These are phyloP conservation scores for Lucilia sericata DNA, from an alignment of 1,140 invertebrate genomes.

Conservation along the genomic window DNA sequence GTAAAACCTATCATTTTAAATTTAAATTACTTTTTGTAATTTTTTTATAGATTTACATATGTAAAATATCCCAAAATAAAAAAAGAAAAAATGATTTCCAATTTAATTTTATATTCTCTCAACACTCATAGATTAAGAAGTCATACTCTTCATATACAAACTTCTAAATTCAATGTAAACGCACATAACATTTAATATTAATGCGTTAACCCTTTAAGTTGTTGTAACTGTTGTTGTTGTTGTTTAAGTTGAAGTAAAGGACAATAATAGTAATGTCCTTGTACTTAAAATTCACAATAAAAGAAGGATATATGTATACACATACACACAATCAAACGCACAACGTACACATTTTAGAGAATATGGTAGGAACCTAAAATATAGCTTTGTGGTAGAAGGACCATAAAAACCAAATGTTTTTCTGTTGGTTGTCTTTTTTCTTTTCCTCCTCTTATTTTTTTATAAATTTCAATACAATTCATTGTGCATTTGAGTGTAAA, in stretches of 20 bases:
- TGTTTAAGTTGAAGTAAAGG: neutral
- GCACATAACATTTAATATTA: conserved; percentile 9
- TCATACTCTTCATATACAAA: neutral
- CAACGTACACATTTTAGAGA: too few species aligned
- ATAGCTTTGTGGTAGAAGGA: neutral
- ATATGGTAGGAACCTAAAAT: neutral
- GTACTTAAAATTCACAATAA: conserved; percentile 5
- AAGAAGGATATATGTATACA: neutral
- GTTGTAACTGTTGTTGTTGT: neutral
- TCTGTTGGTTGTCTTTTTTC: neutral
- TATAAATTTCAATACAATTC: conserved; percentile 1
- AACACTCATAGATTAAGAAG: neutral
- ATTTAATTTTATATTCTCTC: conserved; percentile 1
- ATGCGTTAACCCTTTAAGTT: neutral
- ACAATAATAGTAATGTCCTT: conserved; percentile 12
- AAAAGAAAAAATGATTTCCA: neutral
- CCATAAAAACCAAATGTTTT: conserved; percentile 11
- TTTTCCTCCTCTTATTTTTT: neutral
- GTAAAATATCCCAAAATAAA: neutral
- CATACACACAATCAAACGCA: neutral
- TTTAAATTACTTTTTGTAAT: neutral
- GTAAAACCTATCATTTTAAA: neutral
- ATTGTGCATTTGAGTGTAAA: neutral
- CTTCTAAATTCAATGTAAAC: neutral
- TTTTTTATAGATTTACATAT: neutral